These are phyloP conservation scores for Pempheris klunzingeri DNA, from an alignment of 2,797 vertebrate genomes.

Conservation along the genomic window DNA sequence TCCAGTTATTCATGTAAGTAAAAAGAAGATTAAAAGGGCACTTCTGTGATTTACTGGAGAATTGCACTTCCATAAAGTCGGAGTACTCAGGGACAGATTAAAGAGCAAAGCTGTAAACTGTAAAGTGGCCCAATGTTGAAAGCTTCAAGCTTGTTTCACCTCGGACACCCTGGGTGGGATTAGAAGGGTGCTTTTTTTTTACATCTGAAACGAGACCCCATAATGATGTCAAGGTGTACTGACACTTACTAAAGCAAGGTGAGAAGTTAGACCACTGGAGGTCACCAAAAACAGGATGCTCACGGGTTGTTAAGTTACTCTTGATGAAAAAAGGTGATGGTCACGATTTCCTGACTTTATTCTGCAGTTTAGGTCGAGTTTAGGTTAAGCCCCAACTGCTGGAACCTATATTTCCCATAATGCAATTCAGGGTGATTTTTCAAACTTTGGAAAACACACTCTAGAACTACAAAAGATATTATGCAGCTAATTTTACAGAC, in stretches of 20 bases:
- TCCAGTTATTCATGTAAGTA: not conserved
- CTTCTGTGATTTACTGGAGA: not conserved
- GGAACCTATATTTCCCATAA: not conserved
- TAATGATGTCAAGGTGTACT: not conserved
- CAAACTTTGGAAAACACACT: not conserved
- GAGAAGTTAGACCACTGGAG: not conserved
- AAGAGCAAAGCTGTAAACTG: not conserved
- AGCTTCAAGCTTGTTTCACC: not conserved
- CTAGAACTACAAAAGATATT: not conserved
- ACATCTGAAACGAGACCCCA: not conserved
- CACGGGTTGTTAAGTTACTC: not conserved
- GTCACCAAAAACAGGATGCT: not conserved
- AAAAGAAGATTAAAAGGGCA: not conserved
- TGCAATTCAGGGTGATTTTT: not conserved
- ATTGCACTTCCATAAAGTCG: not conserved
- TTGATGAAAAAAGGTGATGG: too few species aligned
- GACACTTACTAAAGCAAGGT: not conserved
- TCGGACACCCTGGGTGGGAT: not conserved
- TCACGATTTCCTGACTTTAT: not conserved
- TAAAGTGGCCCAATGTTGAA: not conserved
- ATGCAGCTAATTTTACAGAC: not conserved
- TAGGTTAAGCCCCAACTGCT: too few species aligned
- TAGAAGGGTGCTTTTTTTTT: not conserved
- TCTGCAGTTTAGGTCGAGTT: too few species aligned
- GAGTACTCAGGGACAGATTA: not conserved